Conservation (phyloP, 2,797 vertebrate genomes). For the Esox lucius region DNA sequence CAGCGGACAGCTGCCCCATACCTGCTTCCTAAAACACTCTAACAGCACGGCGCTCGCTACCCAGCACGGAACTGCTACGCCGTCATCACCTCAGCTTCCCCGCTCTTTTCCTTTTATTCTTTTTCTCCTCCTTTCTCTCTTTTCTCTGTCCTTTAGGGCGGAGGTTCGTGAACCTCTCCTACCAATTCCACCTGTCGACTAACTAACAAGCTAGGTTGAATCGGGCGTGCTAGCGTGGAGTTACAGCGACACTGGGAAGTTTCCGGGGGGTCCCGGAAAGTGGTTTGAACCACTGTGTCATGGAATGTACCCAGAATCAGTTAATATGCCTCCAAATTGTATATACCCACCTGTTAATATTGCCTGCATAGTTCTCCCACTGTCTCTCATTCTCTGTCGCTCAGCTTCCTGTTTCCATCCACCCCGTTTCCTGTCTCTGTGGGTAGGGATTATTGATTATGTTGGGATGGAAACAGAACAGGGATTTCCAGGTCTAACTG, state of each 20-base stretch:
- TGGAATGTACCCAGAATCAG: background rate
- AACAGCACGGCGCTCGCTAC: conserved; percentile 1
- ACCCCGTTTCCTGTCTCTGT: background rate
- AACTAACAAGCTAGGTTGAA: too few species aligned
- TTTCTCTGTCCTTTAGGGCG: background rate
- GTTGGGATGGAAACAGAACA: conserved; percentile 1
- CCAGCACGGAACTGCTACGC: conserved; percentile 35
- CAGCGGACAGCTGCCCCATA: conserved; percentile 71
- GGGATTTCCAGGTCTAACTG: conserved; percentile 9
- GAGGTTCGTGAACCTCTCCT: background rate
- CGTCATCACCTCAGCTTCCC: conserved; percentile 33
- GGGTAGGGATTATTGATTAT: background rate
- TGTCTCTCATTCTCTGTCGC: background rate
- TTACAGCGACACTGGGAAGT: too few species aligned
- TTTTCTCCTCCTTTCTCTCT: background rate
- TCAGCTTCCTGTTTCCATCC: background rate
- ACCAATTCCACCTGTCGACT: background rate
- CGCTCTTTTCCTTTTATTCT: conserved; percentile 14
- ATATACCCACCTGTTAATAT: background rate
- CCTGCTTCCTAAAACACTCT: conserved; percentile 41
- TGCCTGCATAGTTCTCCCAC: background rate
- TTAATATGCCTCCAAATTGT: background rate
- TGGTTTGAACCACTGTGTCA: too few species aligned
- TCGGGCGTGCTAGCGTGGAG: too few species aligned
- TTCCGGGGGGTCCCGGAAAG: too few species aligned